Base-by-base conservation (phyloP, 2,888 invertebrate species). In the Schrankia costaestrigalis region DNA sequence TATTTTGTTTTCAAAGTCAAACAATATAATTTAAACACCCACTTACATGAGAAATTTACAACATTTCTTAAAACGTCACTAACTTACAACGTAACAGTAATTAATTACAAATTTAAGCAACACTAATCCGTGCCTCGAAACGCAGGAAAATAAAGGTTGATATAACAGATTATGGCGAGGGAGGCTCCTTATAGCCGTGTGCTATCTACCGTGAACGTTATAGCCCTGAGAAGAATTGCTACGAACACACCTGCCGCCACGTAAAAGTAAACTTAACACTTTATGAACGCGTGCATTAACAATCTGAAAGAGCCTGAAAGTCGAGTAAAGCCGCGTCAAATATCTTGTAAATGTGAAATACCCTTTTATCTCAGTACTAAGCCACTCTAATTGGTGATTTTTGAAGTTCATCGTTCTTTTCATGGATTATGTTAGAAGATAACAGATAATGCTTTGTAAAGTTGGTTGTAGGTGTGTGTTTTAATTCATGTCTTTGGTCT, bases 201-300 rank as follows among this genome's bases (percentile, higher is more conserved):
- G 35, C 39, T 31, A 30, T 22, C 33, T 48, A 38, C 44, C 36
- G 39, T 45, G 26, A 48, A 53, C 52, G 52, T 68, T 57, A 63
- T 49, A 63, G 46, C 49, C 47, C 38, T 56, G 55, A 43, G 63
- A 67, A 67, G 63, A 69, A 67, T 69, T 30, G 30, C 30, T 10
- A 10, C 10, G 30, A 26, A 30, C 35, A 17, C 35, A 35, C 73
- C 71, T 72, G 72, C 58, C 56, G 54, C 56, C 38, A 36, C 39
- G 32, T 53, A 41, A 47, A 43, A 45, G 46, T 47, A 53, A 66
- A 67, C 63, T 67, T 64, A 48, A 57, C 62, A 62, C 63, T 65
- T 63, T 57, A 54, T 43, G 47, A 46, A 50, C 41, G 37, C 41
- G 40, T 55, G 48, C 54, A 57, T 64, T 61, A 62, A 59, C 44